Conservation (phyloP, 2,888 invertebrate species). For the Spodoptera picta region DNA sequence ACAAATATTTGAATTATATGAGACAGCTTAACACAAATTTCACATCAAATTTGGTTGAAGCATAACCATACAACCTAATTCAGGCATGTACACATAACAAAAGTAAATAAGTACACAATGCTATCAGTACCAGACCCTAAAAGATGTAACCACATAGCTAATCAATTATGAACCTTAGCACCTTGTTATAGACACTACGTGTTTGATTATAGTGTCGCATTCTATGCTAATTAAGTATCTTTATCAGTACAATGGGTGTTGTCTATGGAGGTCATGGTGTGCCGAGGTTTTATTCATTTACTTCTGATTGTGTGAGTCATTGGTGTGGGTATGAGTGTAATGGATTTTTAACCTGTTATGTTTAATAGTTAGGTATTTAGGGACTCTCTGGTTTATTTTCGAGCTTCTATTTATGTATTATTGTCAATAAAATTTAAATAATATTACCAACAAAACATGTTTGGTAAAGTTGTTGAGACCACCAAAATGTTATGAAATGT, state of each 20-base stretch:
- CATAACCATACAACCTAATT: slow-evolving; percentile 32
- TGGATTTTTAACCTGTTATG: no score
- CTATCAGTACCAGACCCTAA: slow-evolving; percentile 20
- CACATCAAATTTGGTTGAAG: slow-evolving; percentile 8
- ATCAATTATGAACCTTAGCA: slow-evolving; percentile 36
- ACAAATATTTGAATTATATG: no score
- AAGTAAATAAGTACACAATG: slow-evolving; percentile 39
- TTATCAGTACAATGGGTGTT: slow-evolving; percentile 49
- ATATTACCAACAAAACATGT: no score
- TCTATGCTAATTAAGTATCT: slow-evolving; percentile 67
- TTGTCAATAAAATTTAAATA: no score
- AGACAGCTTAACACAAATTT: not conserved
- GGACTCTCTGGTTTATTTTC: no score
- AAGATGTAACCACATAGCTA: slow-evolving; percentile 15
- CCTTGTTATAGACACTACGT: slow-evolving; percentile 45
- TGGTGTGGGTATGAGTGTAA: not conserved
- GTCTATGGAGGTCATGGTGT: slow-evolving; percentile 44
- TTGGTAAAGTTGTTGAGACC: no score
- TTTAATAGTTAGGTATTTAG: no score
- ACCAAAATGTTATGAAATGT: no score
- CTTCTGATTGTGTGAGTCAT: slow-evolving; percentile 11
- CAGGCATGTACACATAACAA: slow-evolving; percentile 27
- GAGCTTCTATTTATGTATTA: no score
- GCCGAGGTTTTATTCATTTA: slow-evolving; percentile 7
- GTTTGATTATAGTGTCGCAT: slow-evolving; percentile 56